Evolutionary conservation across 2,113 vertebrate genomes (phyloP).

Genomic region (Neodontobutis hainanensis): DNA sequence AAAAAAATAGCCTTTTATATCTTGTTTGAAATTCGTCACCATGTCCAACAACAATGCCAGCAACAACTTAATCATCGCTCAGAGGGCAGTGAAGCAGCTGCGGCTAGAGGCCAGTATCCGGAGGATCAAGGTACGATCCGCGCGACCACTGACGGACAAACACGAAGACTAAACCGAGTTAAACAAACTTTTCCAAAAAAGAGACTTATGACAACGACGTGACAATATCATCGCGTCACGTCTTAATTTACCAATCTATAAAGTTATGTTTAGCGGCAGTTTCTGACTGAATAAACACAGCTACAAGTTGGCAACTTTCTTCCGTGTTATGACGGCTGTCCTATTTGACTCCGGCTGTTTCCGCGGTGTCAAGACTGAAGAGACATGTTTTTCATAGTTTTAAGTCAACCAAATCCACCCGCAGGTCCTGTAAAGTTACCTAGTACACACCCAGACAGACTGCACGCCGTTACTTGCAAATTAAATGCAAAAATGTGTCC

Average conservation of each 20-base stretch:
- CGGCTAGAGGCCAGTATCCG: slow-evolving; percentile 76
- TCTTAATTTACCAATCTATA: not conserved
- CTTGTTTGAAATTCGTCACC: slow-evolving; percentile 29
- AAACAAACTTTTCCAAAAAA: slow-evolving; percentile 34
- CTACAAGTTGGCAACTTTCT: not conserved
- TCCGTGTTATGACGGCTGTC: slow-evolving; percentile 6
- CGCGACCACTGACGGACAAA: slow-evolving; percentile 38
- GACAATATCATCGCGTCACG: not conserved
- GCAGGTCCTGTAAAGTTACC: not conserved
- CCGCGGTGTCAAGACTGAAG: not conserved
- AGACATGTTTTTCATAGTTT: slow-evolving; percentile 6
- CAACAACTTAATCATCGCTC: slow-evolving; percentile 73
- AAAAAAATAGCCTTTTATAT: not conserved
- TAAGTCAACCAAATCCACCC: not conserved
- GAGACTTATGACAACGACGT: slow-evolving; percentile 23
- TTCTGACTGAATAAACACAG: not conserved
- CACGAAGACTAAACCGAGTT: slow-evolving; percentile 49
- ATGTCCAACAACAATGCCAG: slow-evolving; percentile 83
- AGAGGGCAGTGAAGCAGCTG: slow-evolving; percentile 79
- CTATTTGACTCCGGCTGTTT: not conserved
- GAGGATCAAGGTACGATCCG: slow-evolving; percentile 75
- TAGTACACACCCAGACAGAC: not conserved
- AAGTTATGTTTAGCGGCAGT: not conserved
- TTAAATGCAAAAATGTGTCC: slow-evolving; percentile 45
- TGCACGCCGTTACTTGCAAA: slow-evolving; percentile 45